phyloP scores from a whole-genome alignment of 2,888 invertebrate genomes.

The Ceriagrion tenellum region DNA sequence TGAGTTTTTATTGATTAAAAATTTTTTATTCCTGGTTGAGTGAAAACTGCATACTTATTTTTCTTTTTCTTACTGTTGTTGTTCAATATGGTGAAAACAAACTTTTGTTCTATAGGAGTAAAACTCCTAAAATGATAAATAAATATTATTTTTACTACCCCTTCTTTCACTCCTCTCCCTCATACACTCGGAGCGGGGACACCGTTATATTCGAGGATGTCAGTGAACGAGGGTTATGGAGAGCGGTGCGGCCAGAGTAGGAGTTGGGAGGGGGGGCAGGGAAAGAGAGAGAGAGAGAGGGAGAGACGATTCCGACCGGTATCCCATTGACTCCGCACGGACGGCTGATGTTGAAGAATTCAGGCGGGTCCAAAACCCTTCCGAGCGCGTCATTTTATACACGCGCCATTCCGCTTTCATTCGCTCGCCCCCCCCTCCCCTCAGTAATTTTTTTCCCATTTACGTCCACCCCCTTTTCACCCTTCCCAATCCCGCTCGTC shows the following conservation, averaged over 20 bases:
- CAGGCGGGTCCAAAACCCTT: not conserved
- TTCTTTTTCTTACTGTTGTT: too few relatives aligned
- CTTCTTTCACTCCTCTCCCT: not conserved
- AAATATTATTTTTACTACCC: too few relatives aligned
- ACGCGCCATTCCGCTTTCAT: not conserved
- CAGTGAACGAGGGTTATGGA: too few relatives aligned
- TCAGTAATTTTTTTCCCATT: not conserved
- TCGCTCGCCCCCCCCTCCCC: not conserved
- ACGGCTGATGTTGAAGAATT: slow-evolving; percentile 30
- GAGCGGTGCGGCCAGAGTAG: too few relatives aligned
- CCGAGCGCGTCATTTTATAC: not conserved
- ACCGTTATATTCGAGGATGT: not conserved
- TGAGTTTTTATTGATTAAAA: too few relatives aligned
- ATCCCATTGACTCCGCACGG: not conserved
- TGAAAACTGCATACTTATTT: too few relatives aligned
- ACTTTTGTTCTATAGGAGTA: too few relatives aligned
- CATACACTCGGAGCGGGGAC: not conserved
- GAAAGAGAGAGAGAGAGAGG: too few relatives aligned
- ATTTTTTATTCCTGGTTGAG: too few relatives aligned
- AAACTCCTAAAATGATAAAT: too few relatives aligned
- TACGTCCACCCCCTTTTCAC: not conserved
- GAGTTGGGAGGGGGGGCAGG: too few relatives aligned
- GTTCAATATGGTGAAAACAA: too few relatives aligned
- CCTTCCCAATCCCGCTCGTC: not conserved
- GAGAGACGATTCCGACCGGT: not conserved